Evolutionary conservation across 2,888 invertebrate species (phyloP).

Genomic region (Drosophila mercatorum): DNA sequence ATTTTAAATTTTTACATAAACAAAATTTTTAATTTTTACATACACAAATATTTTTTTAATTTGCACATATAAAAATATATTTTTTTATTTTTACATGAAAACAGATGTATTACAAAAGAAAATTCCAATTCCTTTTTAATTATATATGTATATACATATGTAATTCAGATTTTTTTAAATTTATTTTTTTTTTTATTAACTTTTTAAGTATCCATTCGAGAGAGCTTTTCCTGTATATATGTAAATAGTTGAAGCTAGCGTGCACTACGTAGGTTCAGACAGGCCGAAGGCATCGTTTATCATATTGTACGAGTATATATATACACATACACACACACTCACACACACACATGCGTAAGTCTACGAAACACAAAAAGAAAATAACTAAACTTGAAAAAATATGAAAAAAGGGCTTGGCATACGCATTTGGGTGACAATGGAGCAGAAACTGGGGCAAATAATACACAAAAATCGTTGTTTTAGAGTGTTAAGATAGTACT

Average conservation of each 20-base stretch:
- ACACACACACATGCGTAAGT: slow-evolving; percentile 54
- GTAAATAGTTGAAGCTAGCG: slow-evolving; percentile 35
- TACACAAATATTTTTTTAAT: too few species aligned
- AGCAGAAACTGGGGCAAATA: slow-evolving; percentile 57
- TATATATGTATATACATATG: too few species aligned
- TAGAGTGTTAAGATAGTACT: background rate
- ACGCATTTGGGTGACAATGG: slow-evolving; percentile 49
- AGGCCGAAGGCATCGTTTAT: slow-evolving; percentile 68
- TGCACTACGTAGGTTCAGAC: slow-evolving; percentile 36
- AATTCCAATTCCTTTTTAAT: too few species aligned
- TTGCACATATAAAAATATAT: too few species aligned
- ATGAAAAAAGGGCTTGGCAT: slow-evolving; percentile 68
- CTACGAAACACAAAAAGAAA: slow-evolving; percentile 10
- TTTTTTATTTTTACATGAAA: too few species aligned
- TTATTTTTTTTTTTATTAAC: background rate
- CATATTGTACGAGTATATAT: slow-evolving; percentile 38
- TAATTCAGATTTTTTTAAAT: too few species aligned
- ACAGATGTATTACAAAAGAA: too few species aligned
- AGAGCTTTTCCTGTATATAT: slow-evolving; percentile 20
- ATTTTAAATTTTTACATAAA: too few species aligned
- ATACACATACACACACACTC: slow-evolving; percentile 28
- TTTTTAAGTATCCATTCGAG: background rate
- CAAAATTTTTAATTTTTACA: too few species aligned
- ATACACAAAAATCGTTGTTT: slow-evolving; percentile 33
- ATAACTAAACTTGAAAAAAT: slow-evolving; percentile 31